phyloP scores from a whole-genome alignment of 2,888 invertebrate species.

The Dolomedes plantarius region DNA sequence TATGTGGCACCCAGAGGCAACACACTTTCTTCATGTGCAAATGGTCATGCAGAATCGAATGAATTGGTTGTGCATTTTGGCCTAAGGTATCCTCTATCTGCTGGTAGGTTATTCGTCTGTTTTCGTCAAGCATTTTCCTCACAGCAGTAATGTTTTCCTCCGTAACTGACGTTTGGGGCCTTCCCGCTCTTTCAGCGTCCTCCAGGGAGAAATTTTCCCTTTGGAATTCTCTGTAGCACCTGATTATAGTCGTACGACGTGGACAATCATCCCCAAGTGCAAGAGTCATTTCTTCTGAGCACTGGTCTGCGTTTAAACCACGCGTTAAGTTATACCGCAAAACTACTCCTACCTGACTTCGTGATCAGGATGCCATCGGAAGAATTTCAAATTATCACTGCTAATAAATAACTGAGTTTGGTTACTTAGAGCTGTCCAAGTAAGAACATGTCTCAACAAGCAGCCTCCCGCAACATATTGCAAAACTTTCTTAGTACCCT shows the following conservation, averaged over 20 bases:
- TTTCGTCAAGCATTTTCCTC: neutral
- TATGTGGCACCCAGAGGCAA: neutral
- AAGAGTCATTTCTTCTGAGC: neutral
- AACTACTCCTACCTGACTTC: neutral
- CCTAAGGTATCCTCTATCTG: neutral
- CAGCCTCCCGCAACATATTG: too few relatives aligned
- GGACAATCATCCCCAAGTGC: neutral
- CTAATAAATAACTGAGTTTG: too few relatives aligned
- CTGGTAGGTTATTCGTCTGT: neutral
- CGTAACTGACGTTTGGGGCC: neutral
- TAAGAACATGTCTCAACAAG: too few relatives aligned
- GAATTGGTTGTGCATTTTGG: neutral
- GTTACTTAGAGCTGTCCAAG: too few relatives aligned
- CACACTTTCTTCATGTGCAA: neutral
- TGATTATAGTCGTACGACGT: neutral
- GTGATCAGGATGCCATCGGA: neutral
- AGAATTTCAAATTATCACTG: too few relatives aligned
- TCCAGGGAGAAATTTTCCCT: conserved; percentile 3
- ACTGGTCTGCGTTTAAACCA: neutral
- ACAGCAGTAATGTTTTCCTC: neutral
- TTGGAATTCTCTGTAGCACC: neutral
- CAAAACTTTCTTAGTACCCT: too few relatives aligned
- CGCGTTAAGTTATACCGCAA: neutral
- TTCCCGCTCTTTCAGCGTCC: neutral
- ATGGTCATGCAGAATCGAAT: neutral